Evolutionary conservation across 2,113 vertebrate genomes (phyloP).

Genomic region (Mastomys natalensis): DNA sequence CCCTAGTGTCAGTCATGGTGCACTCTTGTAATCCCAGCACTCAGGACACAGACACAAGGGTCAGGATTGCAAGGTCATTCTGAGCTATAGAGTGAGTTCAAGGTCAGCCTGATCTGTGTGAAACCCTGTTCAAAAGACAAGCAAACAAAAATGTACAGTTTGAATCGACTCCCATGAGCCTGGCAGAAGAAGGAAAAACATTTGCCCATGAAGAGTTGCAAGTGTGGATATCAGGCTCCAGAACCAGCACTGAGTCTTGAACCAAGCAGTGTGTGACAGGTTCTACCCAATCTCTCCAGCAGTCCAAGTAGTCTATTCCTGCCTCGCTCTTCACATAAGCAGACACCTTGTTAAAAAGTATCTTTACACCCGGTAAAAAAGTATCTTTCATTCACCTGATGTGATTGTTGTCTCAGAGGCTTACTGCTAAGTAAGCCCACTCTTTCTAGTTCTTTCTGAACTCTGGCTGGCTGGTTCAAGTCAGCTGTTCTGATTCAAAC

Average conservation of each 20-base stretch:
- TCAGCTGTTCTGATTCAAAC: too few relatives aligned
- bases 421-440: too few relatives aligned
- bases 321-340: too few relatives aligned
- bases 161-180: background rate
- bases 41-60: too few relatives aligned
- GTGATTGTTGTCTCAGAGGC: too few relatives aligned
- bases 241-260: background rate
- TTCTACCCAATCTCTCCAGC: background rate
- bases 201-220: background rate
- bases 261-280: fast-evolving
- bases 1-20: fast-evolving
- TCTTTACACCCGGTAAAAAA: too few relatives aligned
- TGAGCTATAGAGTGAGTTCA: background rate
- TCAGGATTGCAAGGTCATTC: background rate
- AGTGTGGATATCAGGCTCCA: background rate
- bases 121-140: background rate
- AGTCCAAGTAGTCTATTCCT: background rate
- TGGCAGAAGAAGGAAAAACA: background rate
- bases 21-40: background rate
- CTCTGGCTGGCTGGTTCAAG: too few relatives aligned
- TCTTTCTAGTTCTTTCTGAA: too few relatives aligned
- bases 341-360: background rate
- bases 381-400: too few relatives aligned
- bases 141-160: background rate
- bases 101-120: background rate